Base-by-base conservation (phyloP, 2,113 vertebrate species). In the Mormyrus lacerda region DNA sequence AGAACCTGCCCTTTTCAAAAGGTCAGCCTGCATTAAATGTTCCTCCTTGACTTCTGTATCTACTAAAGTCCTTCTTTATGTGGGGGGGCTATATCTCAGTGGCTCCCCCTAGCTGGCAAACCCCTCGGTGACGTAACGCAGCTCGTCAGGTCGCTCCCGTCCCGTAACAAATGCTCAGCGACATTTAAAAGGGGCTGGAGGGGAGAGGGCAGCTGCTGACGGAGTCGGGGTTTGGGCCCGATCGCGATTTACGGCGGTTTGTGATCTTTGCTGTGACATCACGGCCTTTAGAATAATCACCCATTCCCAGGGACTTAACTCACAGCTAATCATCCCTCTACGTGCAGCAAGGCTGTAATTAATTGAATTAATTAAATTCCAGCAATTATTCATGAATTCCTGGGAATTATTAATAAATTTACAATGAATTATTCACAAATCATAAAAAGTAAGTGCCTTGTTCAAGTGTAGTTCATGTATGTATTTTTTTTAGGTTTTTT, bases 11-110 rank as follows among this genome's bases (percentile, higher is more conserved):
- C 82, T 90, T 91, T 83, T 44, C 13, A 76, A 91, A 93, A 92
- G 90, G 89, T 91, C 89, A 90, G n/a, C 35, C 87, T 88, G 87
- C 89, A 90, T 92, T 88, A 91, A 85, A 83, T 76, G 82, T 89
- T 89, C 76, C 82, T 85, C 90, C 89, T 87, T 76, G 44, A 76
- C 65, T 90, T 65, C 85, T 84, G 35, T 89, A 83, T 89, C 69
- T 89, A 87, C 88, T 91, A 69, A 89, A 86, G 51, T 79, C 39
- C 73, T 42, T 89, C 39, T 35, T 86, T 89, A 85, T 39, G 4
- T 19, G 51, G 3, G 15, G 3, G 50, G 51, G 19, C 90, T 87
- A 90, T 17, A 13, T 45, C 76, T 45, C 35, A 42, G 45, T 65
- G 88, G 21, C 39, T 31, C 83, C 58, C 3, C 31, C 87, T 85